Base-by-base conservation (phyloP, 2,113 vertebrate genomes). In the Lophura nycthemera region DNA sequence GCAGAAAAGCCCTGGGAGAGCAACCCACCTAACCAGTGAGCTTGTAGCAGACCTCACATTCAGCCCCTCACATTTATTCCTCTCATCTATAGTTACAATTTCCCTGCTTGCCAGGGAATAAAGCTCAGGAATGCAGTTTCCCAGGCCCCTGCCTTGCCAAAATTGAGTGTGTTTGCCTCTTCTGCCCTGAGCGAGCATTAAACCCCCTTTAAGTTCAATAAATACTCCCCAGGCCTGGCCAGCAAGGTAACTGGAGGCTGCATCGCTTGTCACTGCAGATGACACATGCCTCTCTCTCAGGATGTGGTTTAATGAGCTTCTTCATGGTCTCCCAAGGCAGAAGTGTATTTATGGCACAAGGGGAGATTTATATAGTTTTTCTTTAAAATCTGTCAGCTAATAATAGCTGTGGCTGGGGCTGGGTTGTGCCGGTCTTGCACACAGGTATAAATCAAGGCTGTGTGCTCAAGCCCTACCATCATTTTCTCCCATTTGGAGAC, bases 221-320 rank as follows among this genome's bases (percentile, higher is more conserved):
- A 54, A 40, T 4, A 6, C 52, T 91, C 85, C 86, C 73, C 47
- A 25, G 93, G 93, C 92, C 96, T 3, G 29, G 94, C 92, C 67
- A 0, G 84, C n/a, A 72, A 87, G 97, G 96, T 97, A 91, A 97
- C 95, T 87, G 92, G 92, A 97, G 97, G 97, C 96, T 97, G 96
- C 96, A 79, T 48, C 21, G 96, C 95, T 95, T 98, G 97, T 98
- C 97, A 97, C 89, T 88, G 59, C 22, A 10, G 96, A 97, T 97
- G 97, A 97, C 97, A 96, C 96, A 96, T 96, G 95, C 94, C 86
- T 96, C 97, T 97, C 95, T 97, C 97, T 97, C 97, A 97, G 97
- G 97, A 97, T 97, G 96, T 97, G 97, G 96, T 96, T 94, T 97
- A 97, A 98, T 97, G 97, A 97, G 95, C 96, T 97, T 71, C 93